Evolutionary conservation across 2,797 vertebrate genomes (phyloP).

Genomic region (Phataginus tetradactyla): DNA sequence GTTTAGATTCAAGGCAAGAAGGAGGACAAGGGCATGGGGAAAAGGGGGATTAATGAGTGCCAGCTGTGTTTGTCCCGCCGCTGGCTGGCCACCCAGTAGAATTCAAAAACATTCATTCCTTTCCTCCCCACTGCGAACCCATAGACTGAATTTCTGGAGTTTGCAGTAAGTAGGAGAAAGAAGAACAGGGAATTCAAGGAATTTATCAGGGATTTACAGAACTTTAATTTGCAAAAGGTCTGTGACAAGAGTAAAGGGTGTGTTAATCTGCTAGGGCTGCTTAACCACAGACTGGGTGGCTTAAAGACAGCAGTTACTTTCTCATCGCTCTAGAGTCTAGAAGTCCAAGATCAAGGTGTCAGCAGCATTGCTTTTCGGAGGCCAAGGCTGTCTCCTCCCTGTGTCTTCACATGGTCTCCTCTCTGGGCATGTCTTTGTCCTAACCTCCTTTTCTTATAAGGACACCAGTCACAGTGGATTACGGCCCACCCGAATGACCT

Average conservation of each 20-base stretch:
- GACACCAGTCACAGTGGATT: neutral
- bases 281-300: neutral
- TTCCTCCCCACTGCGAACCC: neutral
- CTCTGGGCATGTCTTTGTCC: neutral
- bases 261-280: neutral
- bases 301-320: neutral
- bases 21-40: fast-evolving
- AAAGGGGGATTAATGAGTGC: neutral
- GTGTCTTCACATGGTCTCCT: neutral
- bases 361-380: neutral
- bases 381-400: neutral
- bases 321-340: neutral
- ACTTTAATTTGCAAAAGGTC: neutral
- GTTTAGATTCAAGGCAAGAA: neutral
- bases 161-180: neutral
- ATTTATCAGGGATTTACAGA: slow-evolving; percentile 4
- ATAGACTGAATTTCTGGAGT: neutral
- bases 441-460: neutral
- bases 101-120: neutral
- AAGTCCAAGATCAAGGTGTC: neutral
- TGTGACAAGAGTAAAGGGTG: neutral
- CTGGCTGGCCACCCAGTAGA: neutral
- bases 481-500: neutral
- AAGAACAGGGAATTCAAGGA: neutral
- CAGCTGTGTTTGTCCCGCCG: neutral